Evolutionary conservation across 2,113 vertebrate species (phyloP), one percentile per base, ranked within the genome.

Genomic region (Nesospiza acunhae): DNA sequence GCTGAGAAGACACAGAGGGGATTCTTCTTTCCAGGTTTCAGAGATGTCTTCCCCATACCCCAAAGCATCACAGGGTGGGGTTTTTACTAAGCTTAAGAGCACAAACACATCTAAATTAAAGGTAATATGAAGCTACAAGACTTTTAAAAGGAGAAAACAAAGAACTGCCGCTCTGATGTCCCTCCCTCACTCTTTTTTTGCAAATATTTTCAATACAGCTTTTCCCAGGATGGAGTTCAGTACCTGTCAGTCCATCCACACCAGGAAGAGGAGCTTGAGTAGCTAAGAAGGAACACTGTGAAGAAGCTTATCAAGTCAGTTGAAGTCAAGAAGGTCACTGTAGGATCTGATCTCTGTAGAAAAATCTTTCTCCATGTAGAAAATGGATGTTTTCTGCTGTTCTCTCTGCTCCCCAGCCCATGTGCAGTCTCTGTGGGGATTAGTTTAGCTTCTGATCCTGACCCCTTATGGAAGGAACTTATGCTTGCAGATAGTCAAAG

Each of bases 111-210:
- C 27, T 9, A 69, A 78, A 35, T 82, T 49, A n/a, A 81, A 87
- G 56, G 17, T 41, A 53, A 13, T 53, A 24, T 28, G 27, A 91
- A 56, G 26, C 30, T 77, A 50, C 19, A 56, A 46, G 31, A 46
- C 16, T 50, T 66, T 46, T 66, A 11, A 88, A 85, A 66, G 33
- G 23, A 41, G 21, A 79, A 78, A 60, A 33, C 47, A 52, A 78
- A 75, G 20, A 8, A 37, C 53, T 73, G 9, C 1, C 3, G 3
- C 27, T 64, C 23, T 3, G 0, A 11, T 33, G 18, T 69, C 11
- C 58, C 44, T 60, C n/a, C 47, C 55, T 87, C 31, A 18, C 15
- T 70, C n/a, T 75, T 74, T 44, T 77, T 35, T 75, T 70, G 19
- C 26, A 74, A 50, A 8, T 67, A 44, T 2, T 63, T 74, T 77